These are phyloP conservation scores for Diploptera punctata DNA, from an alignment of 2,888 invertebrate genomes.

Conservation along the genomic window DNA sequence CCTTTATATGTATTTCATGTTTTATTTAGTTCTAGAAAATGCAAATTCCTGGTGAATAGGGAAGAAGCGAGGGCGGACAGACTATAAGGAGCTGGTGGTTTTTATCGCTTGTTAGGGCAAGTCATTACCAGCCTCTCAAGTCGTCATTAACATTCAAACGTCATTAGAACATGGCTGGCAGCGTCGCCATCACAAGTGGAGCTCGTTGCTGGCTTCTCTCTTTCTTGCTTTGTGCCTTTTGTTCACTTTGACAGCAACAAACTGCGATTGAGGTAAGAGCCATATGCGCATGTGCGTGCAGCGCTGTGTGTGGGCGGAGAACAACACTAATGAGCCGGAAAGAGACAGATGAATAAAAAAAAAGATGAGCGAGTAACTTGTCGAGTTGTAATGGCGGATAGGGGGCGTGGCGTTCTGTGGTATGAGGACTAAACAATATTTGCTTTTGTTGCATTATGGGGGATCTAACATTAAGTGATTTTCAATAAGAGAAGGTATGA, in stretches of 20 bases:
- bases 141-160: conserved; percentile 46
- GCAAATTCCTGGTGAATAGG: conserved; percentile 22
- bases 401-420: conserved; percentile 32
- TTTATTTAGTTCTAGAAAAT: conserved; percentile 30
- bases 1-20: conserved; percentile 18
- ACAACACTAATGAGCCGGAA: conserved; percentile 38
- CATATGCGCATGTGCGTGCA: neutral
- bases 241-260: conserved; percentile 28
- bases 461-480: neutral
- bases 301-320: conserved; percentile 37
- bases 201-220: neutral
- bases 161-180: conserved; percentile 44
- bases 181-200: conserved; percentile 34
- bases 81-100: conserved; percentile 22
- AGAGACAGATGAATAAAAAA: conserved; percentile 22
- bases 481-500: conserved; percentile 6
- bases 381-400: conserved; percentile 38
- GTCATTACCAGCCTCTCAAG: conserved; percentile 43
- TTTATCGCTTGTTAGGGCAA: conserved; percentile 37
- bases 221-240: conserved; percentile 27
- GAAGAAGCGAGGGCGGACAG: neutral
- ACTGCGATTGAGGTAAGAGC: conserved; percentile 19
- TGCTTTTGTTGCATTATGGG: conserved; percentile 21
- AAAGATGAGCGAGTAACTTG: conserved; percentile 22
- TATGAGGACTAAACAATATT: conserved; percentile 15